phyloP scores from a whole-genome alignment of 1,140 invertebrate species.

The Grapholita molesta region DNA sequence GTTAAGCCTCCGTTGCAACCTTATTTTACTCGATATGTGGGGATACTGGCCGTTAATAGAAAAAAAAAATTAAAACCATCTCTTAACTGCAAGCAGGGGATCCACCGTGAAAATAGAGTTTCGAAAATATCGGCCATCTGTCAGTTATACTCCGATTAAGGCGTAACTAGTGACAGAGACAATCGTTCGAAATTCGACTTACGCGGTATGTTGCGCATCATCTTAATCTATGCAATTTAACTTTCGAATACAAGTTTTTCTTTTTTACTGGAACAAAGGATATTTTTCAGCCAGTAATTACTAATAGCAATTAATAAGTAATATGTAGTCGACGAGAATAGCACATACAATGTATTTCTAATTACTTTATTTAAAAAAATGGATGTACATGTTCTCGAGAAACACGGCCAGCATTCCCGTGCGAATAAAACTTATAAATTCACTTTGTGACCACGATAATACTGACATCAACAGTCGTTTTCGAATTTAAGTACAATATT shows the following conservation, averaged over 20 bases:
- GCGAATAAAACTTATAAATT: neutral
- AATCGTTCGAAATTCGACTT: too few species aligned
- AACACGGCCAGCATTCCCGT: neutral
- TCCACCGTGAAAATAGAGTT: too few species aligned
- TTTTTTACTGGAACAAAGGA: neutral
- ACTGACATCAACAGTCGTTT: slow-evolving; percentile 42
- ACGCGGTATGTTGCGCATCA: too few species aligned
- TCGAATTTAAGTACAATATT: slow-evolving; percentile 37
- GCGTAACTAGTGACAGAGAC: too few species aligned
- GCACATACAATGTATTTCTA: neutral
- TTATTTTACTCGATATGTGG: neutral
- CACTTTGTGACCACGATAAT: slow-evolving; percentile 28
- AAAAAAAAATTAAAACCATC: neutral
- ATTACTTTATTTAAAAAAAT: neutral
- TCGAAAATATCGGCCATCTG: too few species aligned
- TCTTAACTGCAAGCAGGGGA: neutral
- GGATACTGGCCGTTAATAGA: neutral
- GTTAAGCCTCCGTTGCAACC: slow-evolving; percentile 19
- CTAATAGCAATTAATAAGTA: neutral
- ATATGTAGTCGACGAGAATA: too few species aligned
- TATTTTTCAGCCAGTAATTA: neutral
- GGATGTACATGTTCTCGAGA: neutral
- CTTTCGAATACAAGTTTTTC: neutral
- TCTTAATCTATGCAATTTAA: neutral
- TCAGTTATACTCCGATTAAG: too few species aligned